Base-by-base conservation (phyloP, 1,140 invertebrate species). In the Vanessa tameamea region DNA sequence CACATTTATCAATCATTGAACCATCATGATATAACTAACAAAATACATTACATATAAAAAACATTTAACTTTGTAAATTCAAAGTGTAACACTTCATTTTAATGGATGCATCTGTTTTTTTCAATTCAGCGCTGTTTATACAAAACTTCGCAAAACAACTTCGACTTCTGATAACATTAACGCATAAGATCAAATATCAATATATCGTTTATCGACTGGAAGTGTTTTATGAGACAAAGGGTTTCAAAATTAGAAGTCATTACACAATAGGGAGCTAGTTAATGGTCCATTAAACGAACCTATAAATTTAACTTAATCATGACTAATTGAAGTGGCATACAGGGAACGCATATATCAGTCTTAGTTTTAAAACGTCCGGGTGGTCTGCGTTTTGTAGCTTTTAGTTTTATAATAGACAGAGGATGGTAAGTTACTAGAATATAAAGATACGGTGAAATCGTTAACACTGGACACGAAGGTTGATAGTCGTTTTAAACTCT, bases 301-400 rank as follows among this genome's bases (percentile, higher is more conserved):
- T 81, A 92, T 91, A 92, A 90, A 92, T 91, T 90, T 83, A 80
- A 87, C 78, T 88, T 90, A 89, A 92, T 92, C 88, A 89, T 90
- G 87, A 90, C 87, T 89, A 91, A 92, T 90, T 91, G 86, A 79
- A 84, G 75, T 87, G 82, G 84, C 80, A 87, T 82, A 85, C 79
- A 80, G 82, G 86, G 76, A 78, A 80, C 74, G 75, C 75, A 81
- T 81, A 70, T 68, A 85, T 82, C 79, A 77, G 80, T 74, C 75
- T 77, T 77, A 82, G 75, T 79, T 77, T 77, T 78, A 79, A 81
- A 85, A 78, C 77, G 64, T 64, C 75, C 86, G 88, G 87, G 90
- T 91, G 89, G 90, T 91, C 88, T 73, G 63, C 57, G 71, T 65
- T 71, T 75, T 75, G 76, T 65, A 64, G 73, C 78, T 87, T 84